Percentiles rank a stretch among this genome's conserved stretches.
These are phyloP conservation scores for Seira musarum DNA, from an alignment of 2,888 invertebrate species.

Conservation along the genomic window DNA sequence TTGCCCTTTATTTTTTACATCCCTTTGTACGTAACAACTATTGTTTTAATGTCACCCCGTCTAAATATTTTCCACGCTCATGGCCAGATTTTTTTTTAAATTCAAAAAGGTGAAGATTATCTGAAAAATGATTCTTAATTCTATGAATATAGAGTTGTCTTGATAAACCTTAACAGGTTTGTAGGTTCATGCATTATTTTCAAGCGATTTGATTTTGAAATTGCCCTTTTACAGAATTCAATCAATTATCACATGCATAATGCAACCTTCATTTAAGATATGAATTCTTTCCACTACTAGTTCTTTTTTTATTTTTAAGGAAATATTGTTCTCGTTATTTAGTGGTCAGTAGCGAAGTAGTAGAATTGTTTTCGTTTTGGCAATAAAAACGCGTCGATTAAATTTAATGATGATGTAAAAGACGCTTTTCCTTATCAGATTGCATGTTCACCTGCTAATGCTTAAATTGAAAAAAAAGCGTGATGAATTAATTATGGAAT, in stretches of 20 bases:
- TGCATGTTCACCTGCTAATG: constrained; percentile 48
- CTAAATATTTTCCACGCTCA: too few relatives aligned
- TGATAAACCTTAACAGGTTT: neutral
- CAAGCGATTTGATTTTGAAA: neutral
- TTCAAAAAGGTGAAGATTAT: neutral
- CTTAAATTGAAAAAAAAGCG: constrained; percentile 47
- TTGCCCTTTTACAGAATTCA: neutral
- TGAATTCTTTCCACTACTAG: too few relatives aligned
- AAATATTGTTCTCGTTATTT: too few relatives aligned
- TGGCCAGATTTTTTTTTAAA: too few relatives aligned
- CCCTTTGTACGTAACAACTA: too few relatives aligned
- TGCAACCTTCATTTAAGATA: neutral
- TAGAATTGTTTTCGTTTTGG: too few relatives aligned
- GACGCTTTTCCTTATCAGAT: constrained; percentile 40
- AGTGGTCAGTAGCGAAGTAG: too few relatives aligned
- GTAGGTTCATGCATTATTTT: too few relatives aligned
- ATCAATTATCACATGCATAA: neutral
- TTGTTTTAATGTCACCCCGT: too few relatives aligned
- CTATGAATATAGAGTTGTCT: neutral
- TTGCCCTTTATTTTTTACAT: too few relatives aligned
- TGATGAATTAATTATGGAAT: constrained; percentile 41
- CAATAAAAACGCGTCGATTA: too few relatives aligned
- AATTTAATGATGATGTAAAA: constrained; percentile 32
- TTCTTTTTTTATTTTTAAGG: too few relatives aligned
- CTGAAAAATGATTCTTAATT: neutral